Conservation (phyloP, 2,888 invertebrate species). For the Myopa tessellatipennis region DNA sequence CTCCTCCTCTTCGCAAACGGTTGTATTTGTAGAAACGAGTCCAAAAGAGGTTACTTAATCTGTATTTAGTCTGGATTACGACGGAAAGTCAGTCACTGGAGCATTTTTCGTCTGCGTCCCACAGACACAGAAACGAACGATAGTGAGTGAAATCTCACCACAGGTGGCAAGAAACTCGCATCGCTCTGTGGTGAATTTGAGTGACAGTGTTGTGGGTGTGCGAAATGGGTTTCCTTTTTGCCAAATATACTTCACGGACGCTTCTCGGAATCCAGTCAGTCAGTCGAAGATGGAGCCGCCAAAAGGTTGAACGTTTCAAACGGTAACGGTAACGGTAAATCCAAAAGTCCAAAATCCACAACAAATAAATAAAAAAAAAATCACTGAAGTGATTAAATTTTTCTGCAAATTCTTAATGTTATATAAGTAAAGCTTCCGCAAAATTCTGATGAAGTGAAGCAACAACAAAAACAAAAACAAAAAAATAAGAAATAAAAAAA, state of each 20-base stretch:
- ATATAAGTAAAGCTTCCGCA: too few relatives aligned
- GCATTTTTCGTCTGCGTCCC: conserved; percentile 19
- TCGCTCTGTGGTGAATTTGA: conserved; percentile 14
- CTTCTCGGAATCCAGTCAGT: conserved; percentile 38
- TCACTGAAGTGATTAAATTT: too few relatives aligned
- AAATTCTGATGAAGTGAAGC: not conserved
- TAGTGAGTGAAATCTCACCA: conserved; percentile 10
- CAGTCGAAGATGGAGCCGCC: conserved; percentile 44
- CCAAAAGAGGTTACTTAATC: too few relatives aligned
- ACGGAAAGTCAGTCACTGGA: conserved; percentile 11
- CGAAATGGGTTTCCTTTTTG: not conserved
- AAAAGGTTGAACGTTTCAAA: conserved; percentile 41
- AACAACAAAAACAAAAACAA: not conserved
- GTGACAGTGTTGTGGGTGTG: not conserved
- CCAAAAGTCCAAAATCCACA: not conserved
- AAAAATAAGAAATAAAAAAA: not conserved
- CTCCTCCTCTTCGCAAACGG: too few relatives aligned
- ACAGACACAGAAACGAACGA: conserved; percentile 14
- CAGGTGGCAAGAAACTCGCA: not conserved
- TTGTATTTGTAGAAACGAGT: too few relatives aligned
- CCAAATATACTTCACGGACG: conserved; percentile 36
- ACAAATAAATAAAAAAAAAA: not conserved
- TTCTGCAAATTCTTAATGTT: too few relatives aligned
- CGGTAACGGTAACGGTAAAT: conserved; percentile 2
- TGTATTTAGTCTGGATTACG: not conserved